These are phyloP conservation scores for Trididemnum miniatum DNA, from an alignment of 23 tunicate genomes.

Conservation along the genomic window DNA sequence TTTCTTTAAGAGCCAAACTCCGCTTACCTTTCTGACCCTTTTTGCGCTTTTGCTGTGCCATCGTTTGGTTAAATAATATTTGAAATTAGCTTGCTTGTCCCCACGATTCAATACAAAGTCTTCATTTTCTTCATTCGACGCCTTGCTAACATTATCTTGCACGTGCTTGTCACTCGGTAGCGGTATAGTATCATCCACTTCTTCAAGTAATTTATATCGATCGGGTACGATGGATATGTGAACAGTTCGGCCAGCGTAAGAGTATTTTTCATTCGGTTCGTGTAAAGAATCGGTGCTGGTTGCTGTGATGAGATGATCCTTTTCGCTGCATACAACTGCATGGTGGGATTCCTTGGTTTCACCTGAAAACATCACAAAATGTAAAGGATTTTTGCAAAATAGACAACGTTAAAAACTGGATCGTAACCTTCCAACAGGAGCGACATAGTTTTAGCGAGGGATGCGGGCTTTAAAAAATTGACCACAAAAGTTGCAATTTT, in stretches of 20 bases:
- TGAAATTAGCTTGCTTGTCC: background rate
- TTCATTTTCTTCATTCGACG: background rate
- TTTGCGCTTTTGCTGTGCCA: constrained; percentile 23
- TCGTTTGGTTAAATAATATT: constrained; percentile 8
- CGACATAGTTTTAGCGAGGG: too few relatives aligned
- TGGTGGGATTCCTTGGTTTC: background rate
- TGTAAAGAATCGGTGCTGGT: background rate
- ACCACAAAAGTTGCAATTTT: too few relatives aligned
- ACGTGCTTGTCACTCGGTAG: background rate
- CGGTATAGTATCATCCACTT: background rate
- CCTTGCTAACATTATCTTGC: background rate
- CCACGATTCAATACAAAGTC: background rate
- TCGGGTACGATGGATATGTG: background rate
- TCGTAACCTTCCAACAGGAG: too few relatives aligned
- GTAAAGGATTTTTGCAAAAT: too few relatives aligned
- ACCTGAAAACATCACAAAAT: background rate
- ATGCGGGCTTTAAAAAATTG: too few relatives aligned
- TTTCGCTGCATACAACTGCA: background rate
- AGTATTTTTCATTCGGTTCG: background rate
- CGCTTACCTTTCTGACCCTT: constrained; percentile 17
- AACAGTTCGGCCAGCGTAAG: background rate
- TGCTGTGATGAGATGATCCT: background rate
- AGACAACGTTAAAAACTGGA: too few relatives aligned
- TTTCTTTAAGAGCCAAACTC: too few relatives aligned
- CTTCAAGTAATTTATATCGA: background rate